A percentile compares a stretch with the other conserved stretches of the same genome.
These are phyloP conservation scores for Brachypodius melanocephalos DNA, from an alignment of 2,113 vertebrate species.

Conservation along the genomic window DNA sequence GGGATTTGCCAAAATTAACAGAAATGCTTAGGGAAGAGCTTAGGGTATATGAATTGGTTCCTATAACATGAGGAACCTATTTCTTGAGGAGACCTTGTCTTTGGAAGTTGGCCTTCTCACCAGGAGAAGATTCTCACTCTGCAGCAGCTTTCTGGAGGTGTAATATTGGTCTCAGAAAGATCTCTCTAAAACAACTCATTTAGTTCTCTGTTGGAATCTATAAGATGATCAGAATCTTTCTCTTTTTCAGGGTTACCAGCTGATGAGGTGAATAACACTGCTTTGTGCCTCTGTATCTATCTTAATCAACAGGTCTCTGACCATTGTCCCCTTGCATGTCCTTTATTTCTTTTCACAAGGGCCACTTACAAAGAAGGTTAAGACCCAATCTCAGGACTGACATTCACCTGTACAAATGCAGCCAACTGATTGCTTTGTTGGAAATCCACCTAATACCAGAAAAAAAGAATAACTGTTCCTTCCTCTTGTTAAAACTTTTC, in stretches of 20 bases:
- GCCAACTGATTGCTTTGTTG: neutral
- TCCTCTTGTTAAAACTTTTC: neutral
- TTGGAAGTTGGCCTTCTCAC: neutral
- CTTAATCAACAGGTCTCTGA: neutral
- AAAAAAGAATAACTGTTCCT: neutral
- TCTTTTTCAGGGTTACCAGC: neutral
- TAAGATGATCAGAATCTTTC: neutral
- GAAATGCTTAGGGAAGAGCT: neutral
- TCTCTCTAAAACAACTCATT: neutral
- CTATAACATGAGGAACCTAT: neutral
- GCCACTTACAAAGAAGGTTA: neutral
- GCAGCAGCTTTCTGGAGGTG: neutral
- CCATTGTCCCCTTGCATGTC: neutral
- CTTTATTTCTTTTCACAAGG: neutral
- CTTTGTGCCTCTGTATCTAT: neutral
- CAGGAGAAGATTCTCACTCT: neutral
- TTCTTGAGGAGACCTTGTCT: neutral
- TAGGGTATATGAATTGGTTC: neutral
- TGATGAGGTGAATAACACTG: neutral
- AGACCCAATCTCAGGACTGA: neutral
- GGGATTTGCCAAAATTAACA: neutral
- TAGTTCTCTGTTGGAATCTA: neutral
- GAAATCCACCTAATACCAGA: neutral
- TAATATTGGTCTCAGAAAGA: neutral
- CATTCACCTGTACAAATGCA: neutral